Base-by-base conservation (phyloP, 1,140 invertebrate species). In the Sinella curviseta region DNA sequence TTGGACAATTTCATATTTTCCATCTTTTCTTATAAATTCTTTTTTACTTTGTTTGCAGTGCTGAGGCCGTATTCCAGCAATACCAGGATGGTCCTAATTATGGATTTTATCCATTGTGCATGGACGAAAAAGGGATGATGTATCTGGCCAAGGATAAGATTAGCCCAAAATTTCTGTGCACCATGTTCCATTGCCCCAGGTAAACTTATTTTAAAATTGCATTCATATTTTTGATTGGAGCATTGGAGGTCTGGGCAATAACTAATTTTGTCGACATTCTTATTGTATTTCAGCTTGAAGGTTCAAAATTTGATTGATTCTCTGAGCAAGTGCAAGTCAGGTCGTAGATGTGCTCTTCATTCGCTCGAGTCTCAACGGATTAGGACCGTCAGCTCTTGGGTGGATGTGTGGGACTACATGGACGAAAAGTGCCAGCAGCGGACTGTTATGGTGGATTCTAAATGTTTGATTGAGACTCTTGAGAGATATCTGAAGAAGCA, bases 401-500 rank as follows among this genome's bases (percentile, higher is more conserved):
- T 90, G 73, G 92, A 93, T 84, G 92, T 95, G 0, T 97, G 96
- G 96, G 93, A 95, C 80, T 92, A 92, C 76, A 94, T 97, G 93
- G 91, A 93, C 60, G 86, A 90, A 30, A 91, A 93, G 60, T 97
- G 95, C 84, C 89, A 92, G 76, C 93, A 94, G 85, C 93, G 96
- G 87, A 91, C 97, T 70, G 92, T 94, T 48, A 90, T 95, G 20
- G 93, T 97, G 77, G 94, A 96, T 86, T 91, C 92, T 77, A 91
- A 93, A 84, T 92, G 91, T 78, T 87, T 97, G 77, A 91, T 95
- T 82, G 91, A 92, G 78, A 96, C 95, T 16, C 89, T 97, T 2
- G 94, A 97, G 84, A 93, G 91, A 79, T 97, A 97, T 88, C 89
- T 97, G 48, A 90, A 92, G 78, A 97, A 97, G 89, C 95, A 97